Percentiles rank a stretch among this genome's conserved stretches.
These are phyloP conservation scores for Cyphomyrmex costatus DNA, from an alignment of 1,140 invertebrate species.

Conservation along the genomic window DNA sequence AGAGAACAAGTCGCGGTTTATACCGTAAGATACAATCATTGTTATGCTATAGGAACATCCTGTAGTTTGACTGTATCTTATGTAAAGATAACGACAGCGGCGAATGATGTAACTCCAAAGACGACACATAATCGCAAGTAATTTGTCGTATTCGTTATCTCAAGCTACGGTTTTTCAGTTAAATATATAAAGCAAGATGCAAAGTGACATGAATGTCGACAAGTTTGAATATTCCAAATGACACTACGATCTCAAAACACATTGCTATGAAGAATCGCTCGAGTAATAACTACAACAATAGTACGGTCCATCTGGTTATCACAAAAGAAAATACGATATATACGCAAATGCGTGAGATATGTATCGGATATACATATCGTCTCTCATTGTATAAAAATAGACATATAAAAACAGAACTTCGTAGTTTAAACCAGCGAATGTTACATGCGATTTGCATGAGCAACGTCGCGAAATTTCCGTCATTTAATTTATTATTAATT, in stretches of 20 bases:
- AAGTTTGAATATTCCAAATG: neutral
- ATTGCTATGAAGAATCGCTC: neutral
- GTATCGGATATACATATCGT: neutral
- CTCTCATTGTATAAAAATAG: neutral
- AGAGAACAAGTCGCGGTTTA: neutral
- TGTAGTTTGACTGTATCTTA: neutral
- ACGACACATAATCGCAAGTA: slow-evolving; percentile 9
- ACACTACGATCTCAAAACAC: neutral
- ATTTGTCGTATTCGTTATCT: slow-evolving; percentile 6
- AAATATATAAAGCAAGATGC: neutral
- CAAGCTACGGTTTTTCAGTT: neutral
- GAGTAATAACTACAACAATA: neutral
- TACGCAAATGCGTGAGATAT: neutral
- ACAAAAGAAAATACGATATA: neutral
- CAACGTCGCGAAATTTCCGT: neutral
- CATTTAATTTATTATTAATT: too few relatives aligned
- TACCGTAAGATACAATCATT: neutral
- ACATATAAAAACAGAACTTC: neutral
- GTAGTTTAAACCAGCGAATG: neutral
- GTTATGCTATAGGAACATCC: neutral
- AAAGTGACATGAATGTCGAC: neutral
- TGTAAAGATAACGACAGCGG: slow-evolving; percentile 4
- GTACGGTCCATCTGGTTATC: neutral
- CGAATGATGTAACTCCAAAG: slow-evolving; percentile 33
- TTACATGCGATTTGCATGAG: neutral